Conservation (phyloP, 2,888 invertebrate genomes). For the Nebria brevicollis region DNA sequence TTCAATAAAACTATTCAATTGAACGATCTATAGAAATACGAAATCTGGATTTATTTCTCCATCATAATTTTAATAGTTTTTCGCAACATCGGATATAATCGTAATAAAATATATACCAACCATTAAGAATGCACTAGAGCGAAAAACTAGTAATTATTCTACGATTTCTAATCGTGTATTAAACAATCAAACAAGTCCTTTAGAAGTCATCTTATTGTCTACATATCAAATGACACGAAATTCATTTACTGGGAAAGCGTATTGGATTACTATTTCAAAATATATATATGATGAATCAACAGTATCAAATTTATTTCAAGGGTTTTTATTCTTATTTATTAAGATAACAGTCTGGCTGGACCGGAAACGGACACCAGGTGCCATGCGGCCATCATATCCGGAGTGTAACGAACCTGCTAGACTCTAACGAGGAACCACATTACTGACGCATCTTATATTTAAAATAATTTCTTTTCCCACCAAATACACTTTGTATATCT, state of each 20-base stretch:
- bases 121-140: background rate
- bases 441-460: background rate
- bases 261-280: background rate
- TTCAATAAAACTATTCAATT: constrained; percentile 30
- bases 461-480: background rate
- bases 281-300: background rate
- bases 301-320: background rate
- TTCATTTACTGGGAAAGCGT: background rate
- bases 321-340: background rate
- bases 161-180: background rate
- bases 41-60: background rate
- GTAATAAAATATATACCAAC: background rate
- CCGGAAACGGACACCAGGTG: constrained; percentile 16
- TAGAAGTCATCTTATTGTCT: constrained; percentile 1
- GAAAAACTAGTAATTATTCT: background rate
- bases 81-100: background rate
- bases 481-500: too few species aligned
- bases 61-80: background rate
- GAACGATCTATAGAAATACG: background rate
- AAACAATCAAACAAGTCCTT: background rate
- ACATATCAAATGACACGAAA: background rate
- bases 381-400: constrained; percentile 6
- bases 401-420: constrained; percentile 17
- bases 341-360: constrained; percentile 4
- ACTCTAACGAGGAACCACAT: background rate